Base-by-base conservation (phyloP, 30 jellyfish, hydroid and myxozoan species). In the Calvadosia cruxmelitensis region DNA sequence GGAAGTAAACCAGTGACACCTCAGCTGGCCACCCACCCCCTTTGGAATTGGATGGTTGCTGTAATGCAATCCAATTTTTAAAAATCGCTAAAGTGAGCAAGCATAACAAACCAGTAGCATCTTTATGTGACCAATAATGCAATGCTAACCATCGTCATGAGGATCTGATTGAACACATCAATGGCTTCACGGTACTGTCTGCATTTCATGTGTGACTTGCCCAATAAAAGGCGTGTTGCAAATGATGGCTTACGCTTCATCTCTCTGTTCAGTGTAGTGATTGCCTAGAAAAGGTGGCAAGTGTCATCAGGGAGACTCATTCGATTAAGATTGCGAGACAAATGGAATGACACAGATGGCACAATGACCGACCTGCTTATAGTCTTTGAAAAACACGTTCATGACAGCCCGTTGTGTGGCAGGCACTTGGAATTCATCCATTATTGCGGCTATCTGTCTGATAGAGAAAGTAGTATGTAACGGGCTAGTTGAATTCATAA, bases 121-220 rank as follows among this genome's bases (percentile, higher is more conserved):
- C 13, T 16, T 57, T 5, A 27, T 13, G 32, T 57, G 27, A 57
- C 12, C 24, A 5, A 57, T 5, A 57, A 2, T 10, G 81, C 16
- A 61, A 53, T 33, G 33, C 61, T 69, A 34, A 83, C 95, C 84
- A 83, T 32, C 10, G 70, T 50, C 3, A 52, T 50, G 68, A 86
- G 49, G 0, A 86, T 86, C 26, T 62, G 35, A 25, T 66, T 69
- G 53, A 86, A 86, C 35, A 87, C 68, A 31, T 68, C 92, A 34
- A 79, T 86, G 24, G 96, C 94, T 12, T 79, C 94, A 10, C 49
- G 51, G 64, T 27, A 75, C 53, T 52, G 53, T 42, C 51, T 78
- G 1, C 93, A 92, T 64, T 79, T 79, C 94, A 74, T 74, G 49
- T 78, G 74, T 24, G 93, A 78, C 64, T 86, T 86, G 1, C 94